Evolutionary conservation across 1,140 invertebrate species (phyloP), one percentile per base, ranked within the genome.

Genomic region (Philotrypesis tridentata): DNA sequence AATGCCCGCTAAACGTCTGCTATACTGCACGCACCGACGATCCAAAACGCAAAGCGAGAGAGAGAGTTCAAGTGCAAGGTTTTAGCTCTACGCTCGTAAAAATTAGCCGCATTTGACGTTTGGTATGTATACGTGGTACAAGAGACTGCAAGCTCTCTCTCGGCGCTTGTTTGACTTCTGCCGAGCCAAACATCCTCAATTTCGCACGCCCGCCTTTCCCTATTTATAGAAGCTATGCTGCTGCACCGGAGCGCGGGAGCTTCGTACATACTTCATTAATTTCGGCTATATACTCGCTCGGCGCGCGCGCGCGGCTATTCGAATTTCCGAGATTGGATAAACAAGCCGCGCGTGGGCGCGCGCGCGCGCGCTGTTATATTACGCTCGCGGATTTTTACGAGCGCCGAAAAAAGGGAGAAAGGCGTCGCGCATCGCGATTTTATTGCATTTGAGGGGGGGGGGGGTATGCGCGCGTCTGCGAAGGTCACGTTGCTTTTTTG

Each of bases 11-110:
- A n/a, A n/a, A n/a, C n/a, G n/a, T n/a, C n/a, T n/a, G n/a, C n/a
- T n/a, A n/a, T n/a, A n/a, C n/a, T n/a, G n/a, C n/a, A n/a, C n/a
- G n/a, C n/a, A n/a, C n/a, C n/a, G n/a, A n/a, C n/a, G n/a, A n/a
- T n/a, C n/a, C n/a, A n/a, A n/a, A n/a, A n/a, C n/a, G n/a, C n/a
- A n/a, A n/a, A n/a, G 2, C n/a, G 40, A 3, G 40, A 72, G 73
- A 43, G 48, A 25, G 61, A 65, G 27, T 25, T 77, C 74, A 77
- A 67, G 74, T 77, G 61, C 74, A 77, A 77, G 84, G 84, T 85
- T 84, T 85, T n/a, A n/a, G n/a, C n/a, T n/a, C n/a, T 60, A 11
- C 7, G 2, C 33, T 61, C 72, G 40, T 65, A 65, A 65, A 65
- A 27, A 65, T 65, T 65, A 5, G 12, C 25, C n/a, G n/a, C n/a